Base-by-base conservation (phyloP, 2,113 vertebrate species). In the Onychorhynchus coronatus region DNA sequence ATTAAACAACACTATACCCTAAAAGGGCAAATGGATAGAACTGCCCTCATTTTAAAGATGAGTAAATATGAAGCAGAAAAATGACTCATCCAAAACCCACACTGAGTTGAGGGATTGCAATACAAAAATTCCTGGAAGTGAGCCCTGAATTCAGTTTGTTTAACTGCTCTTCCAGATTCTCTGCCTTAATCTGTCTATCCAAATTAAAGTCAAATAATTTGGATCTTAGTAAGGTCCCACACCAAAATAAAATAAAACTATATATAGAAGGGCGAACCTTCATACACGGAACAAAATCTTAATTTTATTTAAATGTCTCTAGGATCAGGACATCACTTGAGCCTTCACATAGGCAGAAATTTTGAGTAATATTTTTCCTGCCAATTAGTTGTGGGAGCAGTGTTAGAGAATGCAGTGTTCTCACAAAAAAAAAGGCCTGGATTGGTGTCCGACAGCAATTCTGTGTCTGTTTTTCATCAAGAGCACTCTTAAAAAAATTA, bases 21-120 rank as follows among this genome's bases (percentile, higher is more conserved):
- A 46, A 91, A 96, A 95, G 95, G 90, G 79, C 88, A 92, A 49
- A 81, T 66, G 79, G 75, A 50, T 77, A 23, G 55, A 93, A 93
- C 52, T 75, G 76, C 56, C 61, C 28, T 86, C 35, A 13, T 81
- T 92, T 94, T 86, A 94, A 93, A 97, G 68, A 90, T 35, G 65
- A 91, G 83, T 93, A 93, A 97, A 94, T 72, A 91, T 39, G 67
- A 88, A 94, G 88, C 76, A 94, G 85, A 93, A 94, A 94, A 94
- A 80, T 92, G 88, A 92, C 73, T 97, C 93, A 96, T 35, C 47
- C 79, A 91, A 97, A 94, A 84, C 25, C 56, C 79, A 92, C 67
- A 93, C 21, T 1, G 3, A 89, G 47, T 16, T 77, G 44, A 86
- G 22, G 68, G 92, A 91, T 92, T 93, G 58, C 42, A 96, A 94